Base-by-base conservation (phyloP, 1,140 invertebrate genomes). In the Temnothorax curvispinosus region DNA sequence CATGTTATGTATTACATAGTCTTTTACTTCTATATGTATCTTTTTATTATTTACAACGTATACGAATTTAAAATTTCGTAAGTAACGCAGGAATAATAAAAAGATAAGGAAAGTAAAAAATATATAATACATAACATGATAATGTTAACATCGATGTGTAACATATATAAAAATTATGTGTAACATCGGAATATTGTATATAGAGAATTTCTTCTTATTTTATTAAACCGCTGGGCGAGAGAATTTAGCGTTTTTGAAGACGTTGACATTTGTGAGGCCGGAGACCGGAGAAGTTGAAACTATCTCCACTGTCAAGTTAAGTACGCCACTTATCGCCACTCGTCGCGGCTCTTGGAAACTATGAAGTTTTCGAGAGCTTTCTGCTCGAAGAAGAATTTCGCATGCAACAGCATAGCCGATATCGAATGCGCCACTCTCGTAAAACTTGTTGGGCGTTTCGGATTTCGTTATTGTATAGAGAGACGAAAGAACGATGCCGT, bases 281-380 rank as follows among this genome's bases (percentile, higher is more conserved):
- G 62, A 65, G 56, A 62, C 44, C 44, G 41, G 47, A 67, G 75
- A 67, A 85, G 62, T 85, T 76, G 84, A 65, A 85, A 85, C 84
- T 80, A 56, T 85, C 60, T 67, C 41, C 18, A 78, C 72, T 85
- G 62, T 89, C 78, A 85, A 82, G 88, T 88, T 82, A 89, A 90
- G 89, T 77, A 78, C 85, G 47, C 62, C 88, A 87, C 85, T 90
- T 84, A 87, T 81, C 88, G 74, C 84, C 88, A 74, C 77, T 88
- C 64, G 44, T 69, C 64, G 75, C 58, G 44, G 38, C 80, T 74
- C 80, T 82, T 75, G 69, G 77, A 87, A 90, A 87, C 88, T 87
- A 78, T 84, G 86, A 90, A 89, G 88, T 86, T 90, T 82, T 62
- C 82, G 54, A 35, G 60, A 60, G 75, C 75, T 72, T 89, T 81